Conservation (phyloP, 2,113 vertebrate species). For the Calyptomena viridis region DNA sequence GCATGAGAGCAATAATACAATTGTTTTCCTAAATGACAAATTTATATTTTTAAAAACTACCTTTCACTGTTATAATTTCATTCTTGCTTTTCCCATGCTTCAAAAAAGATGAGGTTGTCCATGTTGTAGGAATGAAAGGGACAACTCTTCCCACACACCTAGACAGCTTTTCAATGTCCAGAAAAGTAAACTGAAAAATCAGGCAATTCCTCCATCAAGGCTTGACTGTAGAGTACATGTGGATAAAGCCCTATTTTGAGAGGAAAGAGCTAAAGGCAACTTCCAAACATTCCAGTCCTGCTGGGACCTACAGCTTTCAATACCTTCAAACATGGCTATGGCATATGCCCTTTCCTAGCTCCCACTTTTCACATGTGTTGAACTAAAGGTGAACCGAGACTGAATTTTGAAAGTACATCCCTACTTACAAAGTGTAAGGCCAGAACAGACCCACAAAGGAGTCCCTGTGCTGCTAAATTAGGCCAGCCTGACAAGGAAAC, state of each 20-base stretch:
- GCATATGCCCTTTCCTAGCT: background rate
- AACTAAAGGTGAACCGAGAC: rapidly evolving
- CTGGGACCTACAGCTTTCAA: background rate
- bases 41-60: background rate
- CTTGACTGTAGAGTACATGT: background rate
- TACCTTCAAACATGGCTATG: background rate
- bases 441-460: background rate
- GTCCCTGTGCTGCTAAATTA: background rate
- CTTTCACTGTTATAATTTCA: background rate
- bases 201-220: background rate
- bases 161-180: background rate
- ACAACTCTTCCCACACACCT: background rate
- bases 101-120: background rate
- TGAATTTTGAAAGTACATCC: background rate
- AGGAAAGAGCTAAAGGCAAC: background rate
- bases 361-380: background rate
- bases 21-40: background rate
- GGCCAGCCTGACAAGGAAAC: background rate
- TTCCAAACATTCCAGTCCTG: background rate
- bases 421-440: background rate
- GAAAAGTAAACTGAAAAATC: background rate
- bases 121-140: background rate
- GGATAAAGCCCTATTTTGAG: background rate
- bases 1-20: background rate
- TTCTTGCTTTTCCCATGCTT: slow-evolving; percentile 23